Evolutionary conservation across 2,888 invertebrate species (phyloP), one percentile per base, ranked within the genome.

Genomic region (Patella ulyssiponensis): DNA sequence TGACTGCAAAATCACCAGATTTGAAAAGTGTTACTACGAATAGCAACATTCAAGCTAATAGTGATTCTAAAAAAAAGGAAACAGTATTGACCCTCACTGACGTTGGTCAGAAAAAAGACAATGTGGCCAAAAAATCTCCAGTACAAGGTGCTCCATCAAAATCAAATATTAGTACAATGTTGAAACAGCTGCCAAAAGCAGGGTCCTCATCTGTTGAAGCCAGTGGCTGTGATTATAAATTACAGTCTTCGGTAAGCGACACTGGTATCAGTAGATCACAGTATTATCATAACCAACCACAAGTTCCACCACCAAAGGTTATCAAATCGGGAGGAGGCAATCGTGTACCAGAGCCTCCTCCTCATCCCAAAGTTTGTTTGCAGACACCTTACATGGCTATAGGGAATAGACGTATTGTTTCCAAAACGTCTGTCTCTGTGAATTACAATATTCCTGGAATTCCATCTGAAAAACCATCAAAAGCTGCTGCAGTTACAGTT

Each of bases 341-440:
- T 23, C 54, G 58, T 44, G 33, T 58, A 14, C 58, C 71, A 17
- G 74, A 78, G n/a, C 74, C 75, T 51, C 78, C 78, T 2, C 15
- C 23, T n/a, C 78, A 74, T 11, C 78, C 78, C 17, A 75, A 71
- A 72, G 56, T 71, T 71, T 71, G 74, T 69, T 69, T 54, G 51
- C 74, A 74, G 27, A 70, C 70, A 7, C 73, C 76, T 9, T 73
- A 69, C 52, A 27, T 73, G 44, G 27, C 76, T 20, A 69, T 56
- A 15, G 76, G 79, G 33, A 78, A 81, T 15, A 71, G 79, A 56
- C 77, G 83, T 76, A 86, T 86, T 74, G 84, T 89, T 14, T 88
- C 88, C 69, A 82, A 82, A 77, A 86, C 88, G 11, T 89, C 89
- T 54, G 88, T 87, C 58, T 87, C 88, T 7, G 82, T 79, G 75